These are phyloP conservation scores for Trichonephila clavipes DNA, from an alignment of 1,140 invertebrate genomes.

Conservation along the genomic window DNA sequence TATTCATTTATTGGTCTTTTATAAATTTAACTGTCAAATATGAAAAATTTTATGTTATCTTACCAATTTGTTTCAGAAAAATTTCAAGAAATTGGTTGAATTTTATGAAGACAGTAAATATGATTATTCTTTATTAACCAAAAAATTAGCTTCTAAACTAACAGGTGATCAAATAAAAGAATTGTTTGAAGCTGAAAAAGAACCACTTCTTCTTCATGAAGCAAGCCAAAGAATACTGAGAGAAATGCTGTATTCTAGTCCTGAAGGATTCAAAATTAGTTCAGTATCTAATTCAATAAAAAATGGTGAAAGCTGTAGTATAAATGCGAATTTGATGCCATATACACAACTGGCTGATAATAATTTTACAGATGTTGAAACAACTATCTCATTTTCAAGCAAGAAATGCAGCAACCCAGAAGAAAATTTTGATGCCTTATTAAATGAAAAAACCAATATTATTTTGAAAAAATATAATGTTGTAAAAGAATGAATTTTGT, in stretches of 20 bases:
- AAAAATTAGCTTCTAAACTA: conserved; percentile 6
- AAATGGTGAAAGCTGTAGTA: not conserved
- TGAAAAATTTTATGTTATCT: not conserved
- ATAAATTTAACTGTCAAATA: not conserved
- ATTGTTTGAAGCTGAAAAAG: not conserved
- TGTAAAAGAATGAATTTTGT: not conserved
- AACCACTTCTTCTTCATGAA: not conserved
- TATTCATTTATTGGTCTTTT: not conserved
- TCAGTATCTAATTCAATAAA: not conserved
- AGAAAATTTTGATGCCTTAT: too few species aligned
- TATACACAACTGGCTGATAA: too few species aligned
- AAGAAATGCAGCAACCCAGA: too few species aligned
- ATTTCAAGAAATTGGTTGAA: conserved; percentile 62
- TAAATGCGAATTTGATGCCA: too few species aligned
- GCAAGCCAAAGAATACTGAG: conserved; percentile 10
- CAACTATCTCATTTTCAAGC: too few species aligned
- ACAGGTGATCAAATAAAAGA: conserved; percentile 64
- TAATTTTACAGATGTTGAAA: too few species aligned
- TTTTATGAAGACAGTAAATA: conserved; percentile 46
- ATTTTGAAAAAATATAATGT: conserved; percentile 36
- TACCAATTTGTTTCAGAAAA: conserved; percentile 44
- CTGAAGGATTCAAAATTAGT: not conserved
- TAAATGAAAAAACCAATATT: not conserved
- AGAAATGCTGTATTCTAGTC: not conserved
- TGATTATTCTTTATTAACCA: conserved; percentile 49